Conservation (phyloP, 2,113 vertebrate genomes). For the Sminthopsis crassicaudata region DNA sequence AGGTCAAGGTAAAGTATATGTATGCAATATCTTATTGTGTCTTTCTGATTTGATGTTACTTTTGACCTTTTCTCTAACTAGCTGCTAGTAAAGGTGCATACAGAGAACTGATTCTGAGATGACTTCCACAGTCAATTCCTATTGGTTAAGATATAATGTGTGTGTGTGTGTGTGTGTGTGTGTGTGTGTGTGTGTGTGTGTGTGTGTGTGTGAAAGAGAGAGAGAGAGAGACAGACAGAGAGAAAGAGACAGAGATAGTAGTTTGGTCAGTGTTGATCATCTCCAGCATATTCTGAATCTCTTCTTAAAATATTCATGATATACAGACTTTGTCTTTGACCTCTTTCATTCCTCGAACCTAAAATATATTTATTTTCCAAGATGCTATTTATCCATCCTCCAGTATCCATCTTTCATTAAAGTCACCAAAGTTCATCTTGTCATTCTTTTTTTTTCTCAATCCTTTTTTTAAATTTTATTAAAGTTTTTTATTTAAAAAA, state of each 20-base stretch:
- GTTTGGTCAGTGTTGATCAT: background rate
- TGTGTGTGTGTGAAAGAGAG: no score
- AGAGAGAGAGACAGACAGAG: no score
- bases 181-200: no score
- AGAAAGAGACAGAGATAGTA: no score
- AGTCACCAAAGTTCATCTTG: background rate
- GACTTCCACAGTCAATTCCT: no score
- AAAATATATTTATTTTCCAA: background rate
- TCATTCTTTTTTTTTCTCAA: background rate
- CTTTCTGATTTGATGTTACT: background rate
- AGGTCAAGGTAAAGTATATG: background rate
- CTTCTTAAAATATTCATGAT: background rate
- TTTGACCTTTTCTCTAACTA: background rate
- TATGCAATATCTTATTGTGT: background rate
- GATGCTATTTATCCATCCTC: background rate
- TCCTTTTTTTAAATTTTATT: no score
- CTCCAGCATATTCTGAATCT: background rate
- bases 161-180: no score
- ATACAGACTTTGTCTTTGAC: background rate
- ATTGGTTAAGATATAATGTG: background rate
- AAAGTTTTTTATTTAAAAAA: no score
- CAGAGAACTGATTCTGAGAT: background rate
- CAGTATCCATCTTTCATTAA: background rate
- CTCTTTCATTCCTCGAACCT: background rate
- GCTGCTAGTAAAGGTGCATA: background rate